Evolutionary conservation across 2,888 invertebrate species (phyloP).

Genomic region (Frankliniella fusca): DNA sequence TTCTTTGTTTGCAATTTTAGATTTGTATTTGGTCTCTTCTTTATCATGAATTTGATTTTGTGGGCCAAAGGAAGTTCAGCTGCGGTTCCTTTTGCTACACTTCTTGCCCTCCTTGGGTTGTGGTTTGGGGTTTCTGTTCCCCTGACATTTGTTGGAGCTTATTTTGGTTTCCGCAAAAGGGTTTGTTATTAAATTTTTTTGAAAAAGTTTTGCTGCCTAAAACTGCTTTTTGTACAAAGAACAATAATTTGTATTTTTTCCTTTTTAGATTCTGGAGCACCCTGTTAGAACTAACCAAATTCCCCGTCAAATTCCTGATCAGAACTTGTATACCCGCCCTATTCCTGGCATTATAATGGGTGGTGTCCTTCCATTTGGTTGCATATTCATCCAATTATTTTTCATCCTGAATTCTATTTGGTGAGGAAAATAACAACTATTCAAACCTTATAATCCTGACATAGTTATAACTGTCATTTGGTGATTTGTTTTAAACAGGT

Average conservation of each 20-base stretch:
- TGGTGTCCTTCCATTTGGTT: slow-evolving; percentile 96
- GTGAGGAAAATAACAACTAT: slow-evolving; percentile 55
- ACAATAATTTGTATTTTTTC: slow-evolving; percentile 12
- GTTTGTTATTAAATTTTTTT: slow-evolving; percentile 53
- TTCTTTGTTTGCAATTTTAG: slow-evolving; percentile 53
- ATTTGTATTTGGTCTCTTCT: slow-evolving; percentile 93
- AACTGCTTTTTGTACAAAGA: slow-evolving; percentile 1
- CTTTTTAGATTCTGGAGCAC: slow-evolving; percentile 80
- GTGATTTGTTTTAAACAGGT: slow-evolving; percentile 49
- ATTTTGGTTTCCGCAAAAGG: slow-evolving; percentile 96
- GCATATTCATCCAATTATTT: slow-evolving; percentile 97
- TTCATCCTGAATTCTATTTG: slow-evolving; percentile 98
- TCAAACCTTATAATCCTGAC: neutral
- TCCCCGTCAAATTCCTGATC: slow-evolving; percentile 96
- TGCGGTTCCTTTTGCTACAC: slow-evolving; percentile 93
- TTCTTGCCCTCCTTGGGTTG: slow-evolving; percentile 86
- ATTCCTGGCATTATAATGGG: slow-evolving; percentile 97
- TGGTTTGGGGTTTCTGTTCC: slow-evolving; percentile 99
- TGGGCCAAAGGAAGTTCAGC: slow-evolving; percentile 96
- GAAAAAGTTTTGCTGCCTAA: no score
- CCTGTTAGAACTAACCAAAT: slow-evolving; percentile 99
- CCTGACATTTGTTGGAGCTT: slow-evolving; percentile 94
- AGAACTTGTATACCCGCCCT: slow-evolving; percentile 95
- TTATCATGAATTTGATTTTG: slow-evolving; percentile 91
- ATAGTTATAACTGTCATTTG: neutral